A percentile compares a stretch with the other conserved stretches of the same genome.
Conservation (phyloP, 2,888 invertebrate species). For the Hypolimnas misippus region DNA sequence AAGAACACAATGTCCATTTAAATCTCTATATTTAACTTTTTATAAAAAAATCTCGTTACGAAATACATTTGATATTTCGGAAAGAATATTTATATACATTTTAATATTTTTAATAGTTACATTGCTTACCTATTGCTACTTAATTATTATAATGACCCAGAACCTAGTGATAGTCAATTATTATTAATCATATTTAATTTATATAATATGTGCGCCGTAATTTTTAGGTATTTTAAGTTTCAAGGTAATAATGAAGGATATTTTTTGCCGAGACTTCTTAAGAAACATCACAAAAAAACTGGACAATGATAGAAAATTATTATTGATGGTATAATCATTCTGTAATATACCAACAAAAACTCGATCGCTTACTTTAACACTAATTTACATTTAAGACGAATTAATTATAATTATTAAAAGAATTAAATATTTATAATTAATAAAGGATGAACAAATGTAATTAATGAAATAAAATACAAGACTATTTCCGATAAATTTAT, state of each 20-base stretch:
- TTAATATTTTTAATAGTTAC: background rate
- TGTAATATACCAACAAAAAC: background rate
- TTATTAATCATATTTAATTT: background rate
- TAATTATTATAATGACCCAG: background rate
- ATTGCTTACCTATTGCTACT: background rate
- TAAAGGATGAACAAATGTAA: background rate
- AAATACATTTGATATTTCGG: too few relatives aligned
- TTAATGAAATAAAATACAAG: too few relatives aligned
- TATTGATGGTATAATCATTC: background rate
- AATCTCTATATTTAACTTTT: too few relatives aligned
- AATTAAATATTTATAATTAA: conserved; percentile 1
- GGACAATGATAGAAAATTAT: background rate
- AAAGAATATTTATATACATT: too few relatives aligned
- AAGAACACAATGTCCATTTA: too few relatives aligned
- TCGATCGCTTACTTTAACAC: background rate
- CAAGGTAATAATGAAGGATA: conserved; percentile 22
- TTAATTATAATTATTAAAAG: background rate
- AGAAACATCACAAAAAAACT: background rate
- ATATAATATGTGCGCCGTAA: background rate
- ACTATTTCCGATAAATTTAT: too few relatives aligned
- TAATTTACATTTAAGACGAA: background rate
- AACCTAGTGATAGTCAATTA: background rate
- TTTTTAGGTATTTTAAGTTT: background rate
- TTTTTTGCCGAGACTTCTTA: conserved; percentile 14
- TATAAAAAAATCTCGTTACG: background rate